Evolutionary conservation across 2,113 vertebrate genomes (phyloP).

Genomic region (Mesoclemmys tuberculata): DNA sequence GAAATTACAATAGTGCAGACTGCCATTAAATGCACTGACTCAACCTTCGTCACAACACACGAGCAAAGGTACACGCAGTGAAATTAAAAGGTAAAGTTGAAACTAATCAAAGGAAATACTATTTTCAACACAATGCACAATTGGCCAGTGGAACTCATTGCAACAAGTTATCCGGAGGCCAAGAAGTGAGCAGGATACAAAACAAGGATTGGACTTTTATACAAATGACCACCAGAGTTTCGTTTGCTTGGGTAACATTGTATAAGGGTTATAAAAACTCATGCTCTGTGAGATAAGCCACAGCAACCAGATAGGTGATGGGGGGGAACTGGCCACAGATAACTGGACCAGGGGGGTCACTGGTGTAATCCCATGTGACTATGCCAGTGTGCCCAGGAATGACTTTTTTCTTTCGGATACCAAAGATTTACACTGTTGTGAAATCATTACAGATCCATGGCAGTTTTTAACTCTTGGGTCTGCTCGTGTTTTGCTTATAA

Average conservation of each 20-base stretch:
- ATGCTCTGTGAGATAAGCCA: too few relatives aligned
- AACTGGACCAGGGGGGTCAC: background rate
- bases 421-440: background rate
- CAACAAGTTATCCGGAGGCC: background rate
- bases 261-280: background rate
- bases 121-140: too few relatives aligned
- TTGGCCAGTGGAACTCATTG: too few relatives aligned
- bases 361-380: background rate
- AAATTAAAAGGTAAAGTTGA: too few relatives aligned
- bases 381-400: background rate
- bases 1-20: too few relatives aligned
- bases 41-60: too few relatives aligned
- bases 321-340: background rate
- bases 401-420: background rate
- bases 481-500: background rate
- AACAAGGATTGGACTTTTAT: background rate
- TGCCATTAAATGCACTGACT: too few relatives aligned
- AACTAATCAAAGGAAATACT: too few relatives aligned
- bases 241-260: background rate
- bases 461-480: background rate
- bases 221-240: background rate
- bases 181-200: background rate
- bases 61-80: too few relatives aligned
- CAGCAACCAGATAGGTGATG: too few relatives aligned
- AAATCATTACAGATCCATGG: background rate